Conservation (phyloP, 35 echinoderm and acorn worm genomes). For the Nesometra sesokonis region DNA sequence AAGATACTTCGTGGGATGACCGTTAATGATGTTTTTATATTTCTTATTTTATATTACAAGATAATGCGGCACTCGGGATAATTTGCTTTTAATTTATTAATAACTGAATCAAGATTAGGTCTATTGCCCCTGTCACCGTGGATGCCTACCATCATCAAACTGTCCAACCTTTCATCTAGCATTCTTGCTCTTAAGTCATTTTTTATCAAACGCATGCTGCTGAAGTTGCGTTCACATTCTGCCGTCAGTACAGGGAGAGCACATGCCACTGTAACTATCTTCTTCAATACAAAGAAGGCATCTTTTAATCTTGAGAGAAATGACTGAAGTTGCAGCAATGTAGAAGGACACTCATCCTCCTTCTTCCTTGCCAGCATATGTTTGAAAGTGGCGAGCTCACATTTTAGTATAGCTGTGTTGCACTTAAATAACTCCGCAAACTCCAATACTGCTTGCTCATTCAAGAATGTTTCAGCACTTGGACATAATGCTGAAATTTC, state of each 20-base stretch:
- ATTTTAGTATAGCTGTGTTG: background rate
- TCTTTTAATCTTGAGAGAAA: background rate
- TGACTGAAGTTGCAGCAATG: background rate
- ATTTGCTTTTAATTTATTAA: conserved; percentile 10
- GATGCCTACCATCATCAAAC: conserved; percentile 7
- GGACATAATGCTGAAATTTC: background rate
- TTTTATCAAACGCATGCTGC: conserved; percentile 9
- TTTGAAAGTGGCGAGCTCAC: background rate
- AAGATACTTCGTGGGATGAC: too few species aligned
- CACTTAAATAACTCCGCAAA: background rate
- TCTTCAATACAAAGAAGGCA: conserved; percentile 1
- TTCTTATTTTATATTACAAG: too few species aligned
- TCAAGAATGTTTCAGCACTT: background rate
- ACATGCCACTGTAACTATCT: background rate
- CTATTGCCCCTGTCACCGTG: background rate
- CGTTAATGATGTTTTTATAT: too few species aligned
- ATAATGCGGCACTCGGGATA: background rate
- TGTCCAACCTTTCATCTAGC: background rate
- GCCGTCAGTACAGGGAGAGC: conserved; percentile 2
- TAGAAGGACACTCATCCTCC: background rate
- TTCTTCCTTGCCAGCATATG: background rate
- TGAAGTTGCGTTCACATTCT: conserved; percentile 23
- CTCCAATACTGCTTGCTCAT: background rate
- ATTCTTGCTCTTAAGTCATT: background rate
- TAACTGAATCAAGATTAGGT: background rate